Conservation (phyloP, 2,888 invertebrate species). For the Protodeltote pygarga region DNA sequence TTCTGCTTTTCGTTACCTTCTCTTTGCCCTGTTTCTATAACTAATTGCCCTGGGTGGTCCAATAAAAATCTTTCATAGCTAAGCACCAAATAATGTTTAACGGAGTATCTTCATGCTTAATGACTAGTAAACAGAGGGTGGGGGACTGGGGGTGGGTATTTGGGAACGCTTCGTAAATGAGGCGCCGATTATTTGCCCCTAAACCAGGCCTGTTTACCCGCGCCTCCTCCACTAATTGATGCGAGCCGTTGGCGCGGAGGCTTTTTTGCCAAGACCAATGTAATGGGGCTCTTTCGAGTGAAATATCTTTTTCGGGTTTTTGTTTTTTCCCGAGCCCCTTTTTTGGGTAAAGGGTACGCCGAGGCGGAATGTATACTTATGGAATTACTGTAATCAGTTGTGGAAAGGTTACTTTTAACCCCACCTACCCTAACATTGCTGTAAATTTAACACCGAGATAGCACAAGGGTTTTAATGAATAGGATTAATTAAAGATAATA, state of each 20-base stretch:
- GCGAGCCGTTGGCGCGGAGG: slow-evolving; percentile 58
- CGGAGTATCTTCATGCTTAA: slow-evolving; percentile 69
- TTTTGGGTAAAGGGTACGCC: slow-evolving; percentile 44
- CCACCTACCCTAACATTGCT: slow-evolving; percentile 34
- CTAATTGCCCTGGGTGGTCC: slow-evolving; percentile 25
- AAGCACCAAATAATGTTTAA: slow-evolving; percentile 45
- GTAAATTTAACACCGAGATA: slow-evolving; percentile 38
- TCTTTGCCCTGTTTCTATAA: slow-evolving; percentile 15
- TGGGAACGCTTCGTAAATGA: slow-evolving; percentile 67
- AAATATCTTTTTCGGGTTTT: slow-evolving; percentile 75
- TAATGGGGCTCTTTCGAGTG: slow-evolving; percentile 74
- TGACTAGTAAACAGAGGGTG: slow-evolving; percentile 77
- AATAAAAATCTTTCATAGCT: slow-evolving; percentile 38
- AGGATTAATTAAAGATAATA: slow-evolving; percentile 48
- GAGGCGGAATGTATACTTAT: slow-evolving; percentile 44
- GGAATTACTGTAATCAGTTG: slow-evolving; percentile 53
- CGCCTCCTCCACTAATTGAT: slow-evolving; percentile 78
- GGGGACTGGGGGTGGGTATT: slow-evolving; percentile 57
- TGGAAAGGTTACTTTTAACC: slow-evolving; percentile 49
- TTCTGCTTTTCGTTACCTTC: background rate
- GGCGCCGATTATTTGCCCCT: slow-evolving; percentile 76
- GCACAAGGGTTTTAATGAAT: slow-evolving; percentile 45
- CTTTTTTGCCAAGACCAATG: slow-evolving; percentile 74
- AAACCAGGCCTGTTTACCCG: slow-evolving; percentile 68
- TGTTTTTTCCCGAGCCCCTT: slow-evolving; percentile 51